phyloP scores from a whole-genome alignment of 2,888 invertebrate species.

The Archaeoteleia sp. region DNA sequence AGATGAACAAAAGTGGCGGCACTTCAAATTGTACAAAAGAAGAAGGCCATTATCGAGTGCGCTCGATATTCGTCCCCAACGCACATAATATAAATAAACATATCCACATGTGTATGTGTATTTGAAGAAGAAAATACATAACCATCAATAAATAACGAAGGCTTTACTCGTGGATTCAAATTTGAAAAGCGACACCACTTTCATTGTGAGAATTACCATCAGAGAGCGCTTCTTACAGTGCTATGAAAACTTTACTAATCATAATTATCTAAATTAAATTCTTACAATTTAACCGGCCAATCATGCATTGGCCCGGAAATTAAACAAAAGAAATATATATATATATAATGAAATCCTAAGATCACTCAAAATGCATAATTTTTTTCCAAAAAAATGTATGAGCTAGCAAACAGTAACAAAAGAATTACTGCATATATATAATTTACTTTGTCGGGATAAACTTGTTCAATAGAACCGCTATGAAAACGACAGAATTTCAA shows the following conservation, averaged over 20 bases:
- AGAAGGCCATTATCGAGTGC: not conserved
- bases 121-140: too few relatives aligned
- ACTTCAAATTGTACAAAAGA: not conserved
- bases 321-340: not conserved
- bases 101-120: too few relatives aligned
- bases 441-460: too few relatives aligned
- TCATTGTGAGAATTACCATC: conserved; percentile 32
- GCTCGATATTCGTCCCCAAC: not conserved
- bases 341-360: conserved; percentile 10
- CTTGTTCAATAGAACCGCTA: too few relatives aligned
- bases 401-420: conserved; percentile 1
- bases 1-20: conserved; percentile 26
- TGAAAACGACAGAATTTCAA: too few relatives aligned
- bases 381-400: conserved; percentile 3
- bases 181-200: conserved; percentile 24
- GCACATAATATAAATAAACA: not conserved
- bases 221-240: conserved; percentile 24
- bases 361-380: conserved; percentile 7
- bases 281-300: too few relatives aligned
- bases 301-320: too few relatives aligned
- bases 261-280: conserved; percentile 15
- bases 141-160: too few relatives aligned
- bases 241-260: conserved; percentile 18
- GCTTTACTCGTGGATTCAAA: too few relatives aligned
- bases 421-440: not conserved